Conservation (phyloP, 1,140 invertebrate genomes). For the Melipona quadrifasciata region DNA sequence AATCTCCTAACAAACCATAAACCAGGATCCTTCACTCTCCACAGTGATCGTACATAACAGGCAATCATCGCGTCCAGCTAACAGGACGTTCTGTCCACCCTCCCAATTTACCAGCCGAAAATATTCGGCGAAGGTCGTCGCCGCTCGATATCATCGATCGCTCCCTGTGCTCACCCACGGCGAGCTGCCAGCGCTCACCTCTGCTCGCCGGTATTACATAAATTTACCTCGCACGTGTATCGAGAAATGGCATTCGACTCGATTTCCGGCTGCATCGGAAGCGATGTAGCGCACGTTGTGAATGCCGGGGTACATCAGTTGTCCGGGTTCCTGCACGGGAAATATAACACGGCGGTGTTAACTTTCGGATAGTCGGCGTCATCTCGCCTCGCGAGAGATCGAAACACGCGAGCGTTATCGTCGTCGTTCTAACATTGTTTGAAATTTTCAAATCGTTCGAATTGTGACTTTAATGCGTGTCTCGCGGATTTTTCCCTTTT, state of each 20-base stretch:
- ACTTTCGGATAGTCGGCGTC: slow-evolving; percentile 50
- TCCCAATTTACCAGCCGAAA: background rate
- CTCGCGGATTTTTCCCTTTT: no score
- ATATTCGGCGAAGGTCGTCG: slow-evolving; percentile 16
- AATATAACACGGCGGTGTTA: slow-evolving; percentile 48
- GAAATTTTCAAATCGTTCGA: background rate
- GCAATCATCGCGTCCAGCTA: background rate
- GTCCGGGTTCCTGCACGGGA: slow-evolving; percentile 82
- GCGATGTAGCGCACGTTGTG: slow-evolving; percentile 86
- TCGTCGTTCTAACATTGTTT: background rate
- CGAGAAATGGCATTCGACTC: slow-evolving; percentile 85
- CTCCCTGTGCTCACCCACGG: background rate
- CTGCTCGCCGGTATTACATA: slow-evolving; percentile 28
- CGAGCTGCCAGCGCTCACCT: no score
- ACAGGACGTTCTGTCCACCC: background rate
- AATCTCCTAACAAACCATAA: background rate
- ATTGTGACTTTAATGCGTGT: no score
- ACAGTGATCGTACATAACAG: background rate
- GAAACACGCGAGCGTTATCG: background rate
- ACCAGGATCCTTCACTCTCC: background rate
- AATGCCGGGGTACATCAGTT: slow-evolving; percentile 83
- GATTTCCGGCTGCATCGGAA: slow-evolving; percentile 84
- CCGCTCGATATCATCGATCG: slow-evolving; percentile 40
- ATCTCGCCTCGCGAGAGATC: slow-evolving; percentile 22
- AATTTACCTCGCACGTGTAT: slow-evolving; percentile 84